These are phyloP conservation scores for Salvelinus sp. DNA, from an alignment of 2,113 vertebrate species.

Conservation along the genomic window DNA sequence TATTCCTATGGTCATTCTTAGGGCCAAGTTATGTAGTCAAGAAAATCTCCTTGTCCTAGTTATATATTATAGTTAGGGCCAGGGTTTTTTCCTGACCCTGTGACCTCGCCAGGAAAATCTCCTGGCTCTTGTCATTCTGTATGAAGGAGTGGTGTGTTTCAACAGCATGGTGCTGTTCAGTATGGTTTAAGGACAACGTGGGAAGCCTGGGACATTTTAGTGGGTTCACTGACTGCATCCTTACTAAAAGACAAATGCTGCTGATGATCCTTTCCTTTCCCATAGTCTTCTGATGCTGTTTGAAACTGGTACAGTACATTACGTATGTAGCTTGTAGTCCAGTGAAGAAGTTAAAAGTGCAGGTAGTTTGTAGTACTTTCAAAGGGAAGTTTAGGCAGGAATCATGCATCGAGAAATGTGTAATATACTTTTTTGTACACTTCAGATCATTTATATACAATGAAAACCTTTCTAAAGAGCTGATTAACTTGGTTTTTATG, in stretches of 20 bases:
- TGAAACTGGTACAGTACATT: slow-evolving; percentile 61
- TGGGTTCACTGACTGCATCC: slow-evolving; percentile 52
- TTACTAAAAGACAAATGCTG: slow-evolving; percentile 68
- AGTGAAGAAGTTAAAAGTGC: slow-evolving; percentile 49
- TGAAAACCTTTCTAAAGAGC: slow-evolving; percentile 74
- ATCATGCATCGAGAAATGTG: slow-evolving; percentile 69
- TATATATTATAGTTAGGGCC: too few species aligned
- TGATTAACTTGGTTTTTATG: slow-evolving; percentile 73
- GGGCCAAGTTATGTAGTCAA: too few species aligned
- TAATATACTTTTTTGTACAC: slow-evolving; percentile 80
- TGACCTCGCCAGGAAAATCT: too few species aligned
- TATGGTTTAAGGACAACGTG: slow-evolving; percentile 66
- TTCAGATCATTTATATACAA: slow-evolving; percentile 78
- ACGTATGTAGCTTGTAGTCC: slow-evolving; percentile 72
- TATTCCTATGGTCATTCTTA: slow-evolving; percentile 22
- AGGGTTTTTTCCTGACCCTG: too few species aligned
- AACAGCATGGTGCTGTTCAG: slow-evolving; percentile 53
- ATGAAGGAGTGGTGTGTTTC: slow-evolving; percentile 24
- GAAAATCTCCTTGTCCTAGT: too few species aligned
- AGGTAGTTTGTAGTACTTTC: slow-evolving; percentile 67
- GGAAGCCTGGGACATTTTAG: slow-evolving; percentile 61
- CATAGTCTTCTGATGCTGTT: slow-evolving; percentile 67
- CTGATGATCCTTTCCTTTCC: slow-evolving; percentile 68
- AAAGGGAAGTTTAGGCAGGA: slow-evolving; percentile 62
- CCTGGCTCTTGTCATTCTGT: background rate